Percentiles rank a stretch among this genome's conserved stretches.
Evolutionary conservation across 2,888 invertebrate genomes (phyloP).

Genomic region (Mesopsocus fuscifrons): DNA sequence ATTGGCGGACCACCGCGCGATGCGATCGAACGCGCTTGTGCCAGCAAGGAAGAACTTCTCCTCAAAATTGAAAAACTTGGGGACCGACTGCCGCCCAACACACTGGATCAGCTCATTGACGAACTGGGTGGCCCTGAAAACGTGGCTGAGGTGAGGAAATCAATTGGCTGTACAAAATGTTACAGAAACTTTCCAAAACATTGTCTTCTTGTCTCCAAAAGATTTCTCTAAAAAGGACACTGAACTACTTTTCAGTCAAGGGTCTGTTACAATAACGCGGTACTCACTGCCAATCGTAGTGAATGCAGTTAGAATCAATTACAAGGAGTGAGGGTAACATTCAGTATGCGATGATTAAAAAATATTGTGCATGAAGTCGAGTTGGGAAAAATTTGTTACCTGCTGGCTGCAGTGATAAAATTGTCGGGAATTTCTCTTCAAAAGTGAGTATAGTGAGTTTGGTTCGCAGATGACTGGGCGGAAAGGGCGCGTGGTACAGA

Average conservation of each 20-base stretch:
- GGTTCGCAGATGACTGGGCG: slow-evolving; percentile 86
- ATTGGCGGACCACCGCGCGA: slow-evolving; percentile 43
- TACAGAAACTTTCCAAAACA: not conserved
- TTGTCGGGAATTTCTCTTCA: no score
- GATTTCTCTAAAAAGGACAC: not conserved
- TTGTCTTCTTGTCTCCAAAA: not conserved
- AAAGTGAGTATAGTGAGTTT: no score
- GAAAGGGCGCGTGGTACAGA: slow-evolving; percentile 81
- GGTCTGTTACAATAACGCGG: slow-evolving; percentile 1
- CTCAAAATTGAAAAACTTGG: slow-evolving; percentile 71
- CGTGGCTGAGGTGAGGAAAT: slow-evolving; percentile 81
- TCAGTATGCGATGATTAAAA: no score
- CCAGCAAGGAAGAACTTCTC: slow-evolving; percentile 84
- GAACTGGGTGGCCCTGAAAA: slow-evolving; percentile 94
- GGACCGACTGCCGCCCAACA: slow-evolving; percentile 81
- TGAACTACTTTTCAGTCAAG: slow-evolving; percentile 2
- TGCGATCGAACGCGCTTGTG: slow-evolving; percentile 73
- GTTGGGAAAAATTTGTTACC: not conserved
- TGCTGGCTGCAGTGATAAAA: not conserved
- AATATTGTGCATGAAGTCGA: not conserved
- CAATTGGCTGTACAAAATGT: slow-evolving; percentile 7
- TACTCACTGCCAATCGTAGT: not conserved
- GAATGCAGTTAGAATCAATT: no score
- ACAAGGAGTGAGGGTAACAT: no score
- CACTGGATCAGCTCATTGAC: slow-evolving; percentile 94